Conservation (phyloP, 2,797 vertebrate genomes). For the Myripristis murdjan region DNA sequence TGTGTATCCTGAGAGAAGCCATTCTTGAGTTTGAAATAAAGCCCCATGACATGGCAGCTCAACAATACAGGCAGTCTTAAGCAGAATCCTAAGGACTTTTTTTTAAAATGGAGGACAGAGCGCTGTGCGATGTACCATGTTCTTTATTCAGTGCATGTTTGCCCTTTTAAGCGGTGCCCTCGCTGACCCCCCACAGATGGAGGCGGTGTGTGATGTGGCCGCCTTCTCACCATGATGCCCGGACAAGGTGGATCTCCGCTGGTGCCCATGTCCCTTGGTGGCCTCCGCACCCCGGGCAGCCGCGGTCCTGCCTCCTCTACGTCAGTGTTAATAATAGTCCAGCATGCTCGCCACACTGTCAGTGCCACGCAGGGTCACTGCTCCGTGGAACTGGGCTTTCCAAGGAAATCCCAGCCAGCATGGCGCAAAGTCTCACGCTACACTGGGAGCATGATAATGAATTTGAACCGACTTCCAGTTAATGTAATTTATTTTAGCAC, state of each 20-base stretch:
- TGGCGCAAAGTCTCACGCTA: slow-evolving; percentile 15
- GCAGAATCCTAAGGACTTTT: slow-evolving; percentile 6
- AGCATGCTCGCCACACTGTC: slow-evolving; percentile 16
- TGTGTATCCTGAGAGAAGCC: slow-evolving; percentile 8
- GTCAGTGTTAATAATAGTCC: slow-evolving; percentile 64
- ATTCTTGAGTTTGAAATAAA: slow-evolving; percentile 27
- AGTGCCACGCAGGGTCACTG: slow-evolving; percentile 38
- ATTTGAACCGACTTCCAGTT: slow-evolving; percentile 32
- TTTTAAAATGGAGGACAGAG: slow-evolving; percentile 6
- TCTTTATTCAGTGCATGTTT: slow-evolving; percentile 63
- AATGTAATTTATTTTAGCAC: slow-evolving; percentile 51
- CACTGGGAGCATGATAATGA: slow-evolving; percentile 12
- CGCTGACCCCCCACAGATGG: slow-evolving; percentile 54
- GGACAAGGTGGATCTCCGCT: slow-evolving; percentile 60
- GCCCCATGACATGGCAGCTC: slow-evolving; percentile 17
- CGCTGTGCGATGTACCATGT: slow-evolving; percentile 22
- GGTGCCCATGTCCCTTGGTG: slow-evolving; percentile 33
- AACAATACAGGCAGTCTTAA: slow-evolving; percentile 33
- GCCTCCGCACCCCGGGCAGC: slow-evolving; percentile 37
- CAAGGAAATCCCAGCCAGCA: slow-evolving; percentile 49
- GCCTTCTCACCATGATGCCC: slow-evolving; percentile 48
- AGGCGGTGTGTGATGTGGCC: slow-evolving; percentile 47
- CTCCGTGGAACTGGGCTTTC: slow-evolving; percentile 2
- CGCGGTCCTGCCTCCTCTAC: slow-evolving; percentile 5
- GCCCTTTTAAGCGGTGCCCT: slow-evolving; percentile 66